These are phyloP conservation scores for Montipora efflorescens DNA, from an alignment of 64 coral and sea anemone genomes.

Conservation along the genomic window DNA sequence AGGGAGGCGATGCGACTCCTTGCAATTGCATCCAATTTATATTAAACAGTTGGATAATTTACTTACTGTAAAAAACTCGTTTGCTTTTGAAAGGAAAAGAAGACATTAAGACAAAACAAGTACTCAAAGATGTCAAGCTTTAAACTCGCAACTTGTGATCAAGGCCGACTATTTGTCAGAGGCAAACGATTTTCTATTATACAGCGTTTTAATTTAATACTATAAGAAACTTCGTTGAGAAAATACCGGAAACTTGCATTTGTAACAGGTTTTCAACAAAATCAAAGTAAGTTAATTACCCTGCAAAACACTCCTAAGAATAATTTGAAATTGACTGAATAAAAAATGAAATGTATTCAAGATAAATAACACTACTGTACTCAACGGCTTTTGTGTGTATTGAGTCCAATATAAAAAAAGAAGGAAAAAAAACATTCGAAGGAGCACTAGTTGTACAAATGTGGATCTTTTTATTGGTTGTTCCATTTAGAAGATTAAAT, in stretches of 20 bases:
- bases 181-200: background rate
- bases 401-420: background rate
- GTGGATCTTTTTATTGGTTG: no score
- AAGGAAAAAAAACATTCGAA: background rate
- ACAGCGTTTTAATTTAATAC: background rate
- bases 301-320: background rate
- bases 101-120: background rate
- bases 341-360: background rate
- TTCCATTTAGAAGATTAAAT: background rate
- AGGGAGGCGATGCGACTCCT: background rate
- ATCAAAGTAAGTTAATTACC: background rate
- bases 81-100: background rate
- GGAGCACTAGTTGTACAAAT: no score
- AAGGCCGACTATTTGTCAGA: background rate
- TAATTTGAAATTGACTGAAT: background rate
- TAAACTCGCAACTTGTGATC: background rate
- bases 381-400: background rate
- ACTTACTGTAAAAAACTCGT: background rate
- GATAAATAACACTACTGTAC: background rate
- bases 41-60: background rate
- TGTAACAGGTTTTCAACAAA: background rate
- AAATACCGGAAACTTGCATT: background rate
- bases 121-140: slow-evolving; percentile 5
- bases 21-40: background rate
- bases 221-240: background rate